Conservation (phyloP, 2,113 vertebrate genomes). For the Onychostoma macrolepis region DNA sequence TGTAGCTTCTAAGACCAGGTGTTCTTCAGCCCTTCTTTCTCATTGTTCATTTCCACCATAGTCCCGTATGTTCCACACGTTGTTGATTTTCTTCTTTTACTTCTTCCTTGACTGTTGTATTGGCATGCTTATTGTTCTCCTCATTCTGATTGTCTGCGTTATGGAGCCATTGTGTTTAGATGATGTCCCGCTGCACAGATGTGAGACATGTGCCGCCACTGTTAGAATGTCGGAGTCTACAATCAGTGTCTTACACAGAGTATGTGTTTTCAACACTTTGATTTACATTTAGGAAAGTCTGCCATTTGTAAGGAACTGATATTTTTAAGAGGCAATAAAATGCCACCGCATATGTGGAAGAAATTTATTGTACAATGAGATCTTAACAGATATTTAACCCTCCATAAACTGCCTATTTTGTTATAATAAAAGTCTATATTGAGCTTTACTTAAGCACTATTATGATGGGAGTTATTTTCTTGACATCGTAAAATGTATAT, state of each 20-base stretch:
- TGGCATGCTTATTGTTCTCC: slow-evolving; percentile 32
- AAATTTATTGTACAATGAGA: slow-evolving; percentile 81
- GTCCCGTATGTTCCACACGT: slow-evolving; percentile 43
- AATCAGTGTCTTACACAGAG: slow-evolving; percentile 77
- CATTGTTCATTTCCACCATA: slow-evolving; percentile 69
- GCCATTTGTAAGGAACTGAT: slow-evolving; percentile 71
- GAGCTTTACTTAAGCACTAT: slow-evolving; percentile 92
- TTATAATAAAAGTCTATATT: slow-evolving; percentile 97
- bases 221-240: slow-evolving; percentile 73
- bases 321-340: slow-evolving; percentile 68
- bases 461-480: slow-evolving; percentile 94
- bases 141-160: slow-evolving; percentile 51
- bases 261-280: slow-evolving; percentile 64
- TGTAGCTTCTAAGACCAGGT: slow-evolving; percentile 88
- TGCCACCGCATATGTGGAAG: slow-evolving; percentile 73
- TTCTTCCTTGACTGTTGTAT: slow-evolving; percentile 27
- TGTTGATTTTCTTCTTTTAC: slow-evolving; percentile 32
- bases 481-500: slow-evolving; percentile 86
- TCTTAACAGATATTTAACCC: slow-evolving; percentile 96
- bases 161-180: slow-evolving; percentile 34
- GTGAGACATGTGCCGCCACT: slow-evolving; percentile 35
- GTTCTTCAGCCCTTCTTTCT: slow-evolving; percentile 77
- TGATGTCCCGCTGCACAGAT: slow-evolving; percentile 55
- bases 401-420: slow-evolving; percentile 99
- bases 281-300: slow-evolving; percentile 69